A percentile compares a stretch with the other conserved stretches of the same genome.
These are phyloP conservation scores for Drosophila carrolli DNA, from an alignment of 1,140 invertebrate species.

Conservation along the genomic window DNA sequence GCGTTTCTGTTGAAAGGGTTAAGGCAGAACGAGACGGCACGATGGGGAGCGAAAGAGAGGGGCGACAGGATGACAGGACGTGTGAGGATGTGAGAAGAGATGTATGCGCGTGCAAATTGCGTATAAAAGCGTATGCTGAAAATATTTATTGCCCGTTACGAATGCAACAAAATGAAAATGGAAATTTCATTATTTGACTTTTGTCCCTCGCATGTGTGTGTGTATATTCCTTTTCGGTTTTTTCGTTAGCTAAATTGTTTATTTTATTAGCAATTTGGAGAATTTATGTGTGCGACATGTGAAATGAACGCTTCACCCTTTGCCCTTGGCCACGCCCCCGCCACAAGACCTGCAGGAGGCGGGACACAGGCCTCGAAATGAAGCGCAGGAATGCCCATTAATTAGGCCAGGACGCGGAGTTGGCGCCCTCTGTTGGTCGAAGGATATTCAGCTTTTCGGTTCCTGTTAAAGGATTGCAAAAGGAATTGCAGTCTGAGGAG, in stretches of 20 bases:
- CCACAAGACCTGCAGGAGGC: background rate
- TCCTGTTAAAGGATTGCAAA: conserved; percentile 22
- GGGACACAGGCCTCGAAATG: conserved; percentile 50
- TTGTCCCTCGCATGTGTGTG: conserved; percentile 21
- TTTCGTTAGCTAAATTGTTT: conserved; percentile 78
- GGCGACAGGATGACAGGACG: conserved; percentile 41
- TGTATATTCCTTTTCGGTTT: conserved; percentile 21
- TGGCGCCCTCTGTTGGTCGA: conserved; percentile 60
- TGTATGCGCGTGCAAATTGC: conserved; percentile 80
- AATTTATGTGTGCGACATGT: conserved; percentile 71
- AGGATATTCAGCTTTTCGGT: conserved; percentile 7
- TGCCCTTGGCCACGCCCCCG: conserved; percentile 15
- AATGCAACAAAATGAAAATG: conserved; percentile 84
- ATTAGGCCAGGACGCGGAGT: conserved; percentile 52
- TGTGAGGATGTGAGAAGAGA: conserved; percentile 54
- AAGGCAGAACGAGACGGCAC: conserved; percentile 12
- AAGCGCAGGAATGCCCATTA: conserved; percentile 76
- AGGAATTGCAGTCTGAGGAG: background rate
- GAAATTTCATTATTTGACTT: conserved; percentile 82
- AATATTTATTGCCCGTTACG: conserved; percentile 84
- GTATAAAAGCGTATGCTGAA: conserved; percentile 83
- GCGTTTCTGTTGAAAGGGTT: conserved; percentile 45
- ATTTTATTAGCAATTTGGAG: conserved; percentile 83
- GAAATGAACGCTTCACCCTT: conserved; percentile 49
- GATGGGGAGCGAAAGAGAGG: conserved; percentile 3